These are phyloP conservation scores for Rhopalosiphum maidis DNA, from an alignment of 1,140 invertebrate species.

Conservation along the genomic window DNA sequence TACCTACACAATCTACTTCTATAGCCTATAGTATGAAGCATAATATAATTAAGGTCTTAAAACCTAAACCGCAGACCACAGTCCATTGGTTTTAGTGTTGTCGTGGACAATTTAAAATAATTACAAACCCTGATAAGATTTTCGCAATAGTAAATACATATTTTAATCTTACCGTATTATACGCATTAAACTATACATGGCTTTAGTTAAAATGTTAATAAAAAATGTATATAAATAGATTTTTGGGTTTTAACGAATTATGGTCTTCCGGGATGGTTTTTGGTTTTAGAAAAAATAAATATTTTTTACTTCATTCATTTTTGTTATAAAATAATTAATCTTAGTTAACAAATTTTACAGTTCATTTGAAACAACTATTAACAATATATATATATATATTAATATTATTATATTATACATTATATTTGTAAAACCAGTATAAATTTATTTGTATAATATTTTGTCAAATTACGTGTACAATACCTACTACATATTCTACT, in stretches of 20 bases:
- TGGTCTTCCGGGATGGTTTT: background rate
- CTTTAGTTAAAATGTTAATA: background rate
- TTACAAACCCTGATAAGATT: background rate
- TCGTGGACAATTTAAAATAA: slow-evolving; percentile 19
- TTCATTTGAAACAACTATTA: background rate
- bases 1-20: background rate
- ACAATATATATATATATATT: too few species aligned
- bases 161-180: background rate
- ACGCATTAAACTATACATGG: background rate
- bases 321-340: background rate
- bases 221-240: background rate
- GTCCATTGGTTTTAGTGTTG: background rate
- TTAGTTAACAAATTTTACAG: background rate
- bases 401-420: too few species aligned
- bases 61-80: too few species aligned
- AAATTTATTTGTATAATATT: background rate
- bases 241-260: background rate
- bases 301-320: background rate
- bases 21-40: background rate
- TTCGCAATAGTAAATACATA: background rate
- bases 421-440: background rate
- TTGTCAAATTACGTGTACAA: background rate
- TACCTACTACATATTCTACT: too few species aligned
- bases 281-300: background rate
- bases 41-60: slow-evolving; percentile 19